phyloP scores from a whole-genome alignment of 2,888 invertebrate genomes.

The Campoletis raptor region DNA sequence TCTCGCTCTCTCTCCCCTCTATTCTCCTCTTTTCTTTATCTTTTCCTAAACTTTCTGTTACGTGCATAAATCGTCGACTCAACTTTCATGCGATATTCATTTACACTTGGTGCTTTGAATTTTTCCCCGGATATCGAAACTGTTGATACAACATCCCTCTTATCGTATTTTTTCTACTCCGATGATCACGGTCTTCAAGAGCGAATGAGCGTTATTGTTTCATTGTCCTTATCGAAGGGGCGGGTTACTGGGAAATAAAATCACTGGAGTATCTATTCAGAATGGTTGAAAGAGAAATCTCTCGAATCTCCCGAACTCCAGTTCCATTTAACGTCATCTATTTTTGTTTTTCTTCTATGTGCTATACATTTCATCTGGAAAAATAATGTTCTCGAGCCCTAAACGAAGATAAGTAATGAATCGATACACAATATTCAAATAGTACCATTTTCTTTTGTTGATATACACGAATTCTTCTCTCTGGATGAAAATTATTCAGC shows the following conservation, averaged over 20 bases:
- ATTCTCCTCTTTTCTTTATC: neutral
- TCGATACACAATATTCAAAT: neutral
- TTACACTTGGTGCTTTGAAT: slow-evolving; percentile 4
- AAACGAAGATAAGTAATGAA: neutral
- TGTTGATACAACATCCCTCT: slow-evolving; percentile 9
- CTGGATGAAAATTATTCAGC: slow-evolving; percentile 26
- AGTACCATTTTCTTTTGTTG: neutral
- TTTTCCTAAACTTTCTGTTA: neutral
- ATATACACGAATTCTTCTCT: neutral
- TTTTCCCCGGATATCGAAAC: neutral
- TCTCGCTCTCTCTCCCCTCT: neutral
- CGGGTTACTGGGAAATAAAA: slow-evolving; percentile 9
- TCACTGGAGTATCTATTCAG: slow-evolving; percentile 16
- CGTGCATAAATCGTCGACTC: neutral
- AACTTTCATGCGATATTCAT: slow-evolving; percentile 12
- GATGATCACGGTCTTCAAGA: neutral
- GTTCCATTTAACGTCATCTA: neutral
- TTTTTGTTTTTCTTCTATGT: neutral
- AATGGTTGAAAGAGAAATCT: slow-evolving; percentile 9
- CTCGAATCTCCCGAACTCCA: neutral
- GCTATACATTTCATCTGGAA: neutral
- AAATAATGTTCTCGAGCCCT: neutral
- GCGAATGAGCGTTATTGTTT: slow-evolving; percentile 26
- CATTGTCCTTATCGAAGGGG: neutral
- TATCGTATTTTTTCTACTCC: slow-evolving; percentile 33